A percentile compares a stretch with the other conserved stretches of the same genome.
Evolutionary conservation across 2,113 vertebrate species (phyloP).

Genomic region (Erpornis zantholeuca): DNA sequence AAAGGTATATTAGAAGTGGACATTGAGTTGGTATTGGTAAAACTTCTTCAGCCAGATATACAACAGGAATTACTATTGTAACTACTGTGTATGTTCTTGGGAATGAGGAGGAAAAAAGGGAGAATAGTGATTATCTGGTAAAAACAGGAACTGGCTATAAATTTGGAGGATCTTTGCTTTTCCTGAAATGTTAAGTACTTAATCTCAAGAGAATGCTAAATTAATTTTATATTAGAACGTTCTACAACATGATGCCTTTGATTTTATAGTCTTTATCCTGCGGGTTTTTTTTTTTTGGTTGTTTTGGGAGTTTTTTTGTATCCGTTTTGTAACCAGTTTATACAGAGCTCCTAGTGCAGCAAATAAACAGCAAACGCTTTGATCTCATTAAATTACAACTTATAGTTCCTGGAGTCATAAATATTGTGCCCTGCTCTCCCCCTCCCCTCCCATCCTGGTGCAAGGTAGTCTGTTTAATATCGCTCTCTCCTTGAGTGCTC

Average conservation of each 20-base stretch:
- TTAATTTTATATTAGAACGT: conserved; percentile 69
- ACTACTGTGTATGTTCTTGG: not conserved
- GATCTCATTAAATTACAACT: conserved; percentile 84
- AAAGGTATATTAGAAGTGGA: not conserved
- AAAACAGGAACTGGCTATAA: conserved; percentile 61
- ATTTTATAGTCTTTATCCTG: conserved; percentile 63
- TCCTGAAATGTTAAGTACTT: conserved; percentile 62
- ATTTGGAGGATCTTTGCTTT: conserved; percentile 59
- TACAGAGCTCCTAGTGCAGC: conserved; percentile 66
- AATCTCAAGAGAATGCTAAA: conserved; percentile 68
- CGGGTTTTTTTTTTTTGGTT: not conserved
- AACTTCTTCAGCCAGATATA: not conserved
- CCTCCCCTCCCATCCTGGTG: conserved; percentile 70
- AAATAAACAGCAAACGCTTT: conserved; percentile 80
- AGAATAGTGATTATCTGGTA: conserved; percentile 7
- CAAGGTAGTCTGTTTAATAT: conserved; percentile 82
- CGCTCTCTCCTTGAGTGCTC: conserved; percentile 78
- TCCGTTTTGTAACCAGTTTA: conserved; percentile 71
- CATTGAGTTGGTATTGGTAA: not conserved
- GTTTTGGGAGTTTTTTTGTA: not conserved
- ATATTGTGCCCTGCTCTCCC: conserved; percentile 75
- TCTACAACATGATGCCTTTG: conserved; percentile 43
- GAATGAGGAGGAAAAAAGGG: not conserved
- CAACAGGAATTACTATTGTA: not conserved
- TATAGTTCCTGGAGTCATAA: conserved; percentile 79